phyloP scores from a whole-genome alignment of 2,888 invertebrate genomes.

The Aquatica leii region DNA sequence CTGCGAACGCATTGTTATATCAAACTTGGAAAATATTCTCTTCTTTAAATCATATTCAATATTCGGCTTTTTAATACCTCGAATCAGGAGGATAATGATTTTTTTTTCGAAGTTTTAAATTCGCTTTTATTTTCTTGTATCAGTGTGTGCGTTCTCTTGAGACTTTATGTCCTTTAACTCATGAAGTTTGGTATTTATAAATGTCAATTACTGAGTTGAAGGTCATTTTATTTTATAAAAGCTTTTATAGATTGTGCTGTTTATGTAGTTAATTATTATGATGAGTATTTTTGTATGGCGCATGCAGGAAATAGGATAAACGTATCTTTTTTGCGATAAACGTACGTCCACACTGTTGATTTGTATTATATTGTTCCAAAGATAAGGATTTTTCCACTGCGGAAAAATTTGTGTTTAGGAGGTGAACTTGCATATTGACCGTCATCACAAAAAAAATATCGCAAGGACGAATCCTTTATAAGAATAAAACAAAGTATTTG shows the following conservation, averaged over 20 bases:
- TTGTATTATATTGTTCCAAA: too few species aligned
- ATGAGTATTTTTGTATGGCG: neutral
- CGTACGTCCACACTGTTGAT: neutral
- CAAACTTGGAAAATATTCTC: slow-evolving; percentile 13
- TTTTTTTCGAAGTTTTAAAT: neutral
- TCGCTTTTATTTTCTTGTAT: too few species aligned
- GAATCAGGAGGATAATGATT: neutral
- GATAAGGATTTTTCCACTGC: too few species aligned
- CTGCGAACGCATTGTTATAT: slow-evolving; percentile 32
- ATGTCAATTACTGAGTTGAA: slow-evolving; percentile 16
- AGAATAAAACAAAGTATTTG: too few species aligned
- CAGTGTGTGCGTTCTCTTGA: slow-evolving; percentile 1
- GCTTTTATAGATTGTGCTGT: neutral
- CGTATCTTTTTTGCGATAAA: neutral
- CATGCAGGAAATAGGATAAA: neutral
- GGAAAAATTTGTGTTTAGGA: too few species aligned
- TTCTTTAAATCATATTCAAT: neutral
- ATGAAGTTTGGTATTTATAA: slow-evolving; percentile 13
- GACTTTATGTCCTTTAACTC: slow-evolving; percentile 9
- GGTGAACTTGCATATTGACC: too few species aligned
- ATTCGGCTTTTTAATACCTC: slow-evolving; percentile 5
- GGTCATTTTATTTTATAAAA: slow-evolving; percentile 9
- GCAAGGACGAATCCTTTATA: too few species aligned
- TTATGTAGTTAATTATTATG: slow-evolving; percentile 2
- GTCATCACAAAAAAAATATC: too few species aligned